Base-by-base conservation (phyloP, 1,140 invertebrate genomes). In the Drosophila oshimai region DNA sequence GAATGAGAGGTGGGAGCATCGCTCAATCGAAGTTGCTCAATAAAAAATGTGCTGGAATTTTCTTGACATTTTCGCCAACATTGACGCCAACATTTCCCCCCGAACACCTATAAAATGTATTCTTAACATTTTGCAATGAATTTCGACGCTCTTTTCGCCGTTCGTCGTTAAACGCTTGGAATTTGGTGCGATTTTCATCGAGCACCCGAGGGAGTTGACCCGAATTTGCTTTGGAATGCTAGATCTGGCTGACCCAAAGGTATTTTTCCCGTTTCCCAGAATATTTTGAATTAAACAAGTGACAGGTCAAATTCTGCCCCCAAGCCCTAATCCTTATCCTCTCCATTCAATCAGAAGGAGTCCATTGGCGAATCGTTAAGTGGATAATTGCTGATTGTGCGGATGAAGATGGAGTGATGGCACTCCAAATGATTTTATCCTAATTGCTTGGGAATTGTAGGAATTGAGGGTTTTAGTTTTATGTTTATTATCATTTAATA, bases 31-130 rank as follows among this genome's bases (percentile, higher is more conserved):
- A 71, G 79, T 55, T 39, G 54, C 49, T 84, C 80, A 75, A 86
- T 86, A 84, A 84, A 81, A 78, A 70, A 65, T 84, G 70, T 67
- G 60, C 79, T 84, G 80, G 64, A 62, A 84, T 79, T 77, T 74
- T 41, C 33, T 60, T 46, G 39, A 71, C 60, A 80, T 77, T 78
- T 57, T 61, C 50, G 74, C 61, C 73, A 53, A 64, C 65, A 72
- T 76, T 71, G 62, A 49, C 33, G 54, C 44, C 50, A n/a, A n/a
- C n/a, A 41, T 44, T 18, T 29, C 12, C 1, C 12, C 5, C n/a
- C 6, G 1, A 5, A 6, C 10, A 15, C 18, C 7, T n/a, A n/a
- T n/a, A n/a, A n/a, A n/a, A n/a, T n/a, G n/a, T n/a, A n/a, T n/a
- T n/a, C 34, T 18, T 50, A 42, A 42, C 41, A 42, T 64, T 74